A percentile compares a stretch with the other conserved stretches of the same genome.
phyloP scores from a whole-genome alignment of 2,113 vertebrate genomes.

The Cathartes aura region DNA sequence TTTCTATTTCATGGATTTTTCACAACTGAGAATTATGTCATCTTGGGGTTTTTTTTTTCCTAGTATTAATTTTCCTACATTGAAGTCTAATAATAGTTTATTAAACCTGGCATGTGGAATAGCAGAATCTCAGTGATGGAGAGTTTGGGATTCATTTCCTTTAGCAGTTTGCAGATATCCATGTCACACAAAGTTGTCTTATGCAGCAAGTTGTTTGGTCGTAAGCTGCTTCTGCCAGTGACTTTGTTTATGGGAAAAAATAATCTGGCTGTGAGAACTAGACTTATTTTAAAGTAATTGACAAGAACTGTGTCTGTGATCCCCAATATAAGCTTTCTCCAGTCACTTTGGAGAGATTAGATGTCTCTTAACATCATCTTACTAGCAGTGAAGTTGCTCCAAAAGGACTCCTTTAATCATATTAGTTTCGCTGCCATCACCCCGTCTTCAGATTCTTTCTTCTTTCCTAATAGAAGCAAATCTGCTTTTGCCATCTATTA shows the following conservation, averaged over 20 bases:
- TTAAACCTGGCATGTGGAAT: slow-evolving; percentile 8
- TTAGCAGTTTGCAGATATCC: not conserved
- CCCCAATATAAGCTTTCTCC: slow-evolving; percentile 49
- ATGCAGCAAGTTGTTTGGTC: not conserved
- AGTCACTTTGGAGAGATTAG: slow-evolving; percentile 67
- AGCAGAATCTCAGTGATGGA: not conserved
- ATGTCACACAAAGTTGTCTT: not conserved
- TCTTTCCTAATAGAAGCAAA: slow-evolving; percentile 48
- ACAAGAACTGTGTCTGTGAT: slow-evolving; percentile 45
- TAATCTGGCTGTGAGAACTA: slow-evolving; percentile 54
- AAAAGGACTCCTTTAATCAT: slow-evolving; percentile 56
- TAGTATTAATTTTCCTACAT: not conserved
- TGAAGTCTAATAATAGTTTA: slow-evolving; percentile 10
- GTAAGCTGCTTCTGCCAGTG: slow-evolving; percentile 26
- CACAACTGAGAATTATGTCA: not conserved
- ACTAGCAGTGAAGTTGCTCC: slow-evolving; percentile 42
- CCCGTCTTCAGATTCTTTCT: slow-evolving; percentile 39
- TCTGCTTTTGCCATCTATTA: slow-evolving; percentile 62
- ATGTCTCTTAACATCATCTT: slow-evolving; percentile 64
- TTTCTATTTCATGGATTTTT: not conserved
- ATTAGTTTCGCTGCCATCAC: slow-evolving; percentile 61
- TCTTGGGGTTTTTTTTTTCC: not conserved
- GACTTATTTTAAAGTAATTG: slow-evolving; percentile 52
- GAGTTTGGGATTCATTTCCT: not conserved
- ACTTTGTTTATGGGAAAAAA: slow-evolving; percentile 53